These are phyloP conservation scores for Standfussiana lucernea DNA, from an alignment of 2,888 invertebrate genomes.

Conservation along the genomic window DNA sequence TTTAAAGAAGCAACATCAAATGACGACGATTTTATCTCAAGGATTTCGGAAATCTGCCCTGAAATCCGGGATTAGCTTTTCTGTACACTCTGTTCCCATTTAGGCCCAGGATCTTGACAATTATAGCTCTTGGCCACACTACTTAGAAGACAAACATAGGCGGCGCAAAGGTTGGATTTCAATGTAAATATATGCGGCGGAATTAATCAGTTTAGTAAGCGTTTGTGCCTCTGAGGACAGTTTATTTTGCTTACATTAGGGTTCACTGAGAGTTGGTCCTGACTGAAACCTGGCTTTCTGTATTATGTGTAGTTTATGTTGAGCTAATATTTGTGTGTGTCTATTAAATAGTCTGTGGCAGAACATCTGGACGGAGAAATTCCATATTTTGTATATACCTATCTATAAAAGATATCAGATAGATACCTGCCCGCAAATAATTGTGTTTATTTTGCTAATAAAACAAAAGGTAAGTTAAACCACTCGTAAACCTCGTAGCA, in stretches of 20 bases:
- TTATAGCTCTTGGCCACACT: slow-evolving; percentile 24
- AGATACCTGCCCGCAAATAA: background rate
- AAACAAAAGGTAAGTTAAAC: background rate
- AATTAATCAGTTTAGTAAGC: slow-evolving; percentile 4
- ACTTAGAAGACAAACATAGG: slow-evolving; percentile 30
- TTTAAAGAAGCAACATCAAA: slow-evolving; percentile 45
- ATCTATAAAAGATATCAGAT: background rate
- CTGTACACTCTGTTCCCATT: slow-evolving; percentile 22
- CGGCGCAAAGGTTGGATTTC: background rate
- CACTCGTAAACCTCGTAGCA: background rate
- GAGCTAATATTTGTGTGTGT: background rate
- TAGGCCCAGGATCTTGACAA: slow-evolving; percentile 9
- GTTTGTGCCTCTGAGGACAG: background rate
- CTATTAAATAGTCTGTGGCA: background rate
- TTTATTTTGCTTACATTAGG: background rate
- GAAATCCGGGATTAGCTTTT: slow-evolving; percentile 42
- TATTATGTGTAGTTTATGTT: background rate
- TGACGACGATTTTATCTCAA: slow-evolving; percentile 41
- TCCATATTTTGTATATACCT: background rate
- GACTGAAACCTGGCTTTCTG: background rate
- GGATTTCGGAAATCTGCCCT: slow-evolving; percentile 10
- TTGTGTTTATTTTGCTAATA: background rate
- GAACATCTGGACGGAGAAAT: background rate
- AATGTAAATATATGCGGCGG: slow-evolving; percentile 27
- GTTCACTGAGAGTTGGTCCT: background rate